Base-by-base conservation (phyloP, 2,888 invertebrate species). In the Xanthia togata region DNA sequence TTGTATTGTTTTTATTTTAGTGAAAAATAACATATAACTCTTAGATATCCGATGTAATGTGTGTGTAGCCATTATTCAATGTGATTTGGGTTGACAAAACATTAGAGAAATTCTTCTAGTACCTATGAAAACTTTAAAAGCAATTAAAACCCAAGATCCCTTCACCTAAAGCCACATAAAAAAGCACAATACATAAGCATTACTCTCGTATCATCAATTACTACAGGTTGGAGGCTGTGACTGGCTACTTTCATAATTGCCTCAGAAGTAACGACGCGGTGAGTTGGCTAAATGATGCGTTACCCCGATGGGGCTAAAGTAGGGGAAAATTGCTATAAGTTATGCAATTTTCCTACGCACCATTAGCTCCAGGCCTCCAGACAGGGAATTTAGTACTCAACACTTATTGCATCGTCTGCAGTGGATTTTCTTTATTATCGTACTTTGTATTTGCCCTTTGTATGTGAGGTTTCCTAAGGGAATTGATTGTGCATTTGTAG, bases 311-410 rank as follows among this genome's bases (percentile, higher is more conserved):
- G 88, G 91, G 89, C 90, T 89, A 92, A 93, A 94, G 91, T 93
- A 91, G 91, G 90, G 92, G 94, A 93, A 95, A 95, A 95, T 95
- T 94, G 94, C 93, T 92, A 89, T 93, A 94, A 95, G 93, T 95
- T 95, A 95, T 95, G 94, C 95, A 95, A 95, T 95, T 94, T 91
- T 86, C 86, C 89, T 90, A 93, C 94, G 93, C 93, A 93, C 93
- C 95, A 95, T 95, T 95, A 95, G 94, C 93, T 90, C 68, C 91
- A 90, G 90, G 89, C 88, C 89, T 89, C 89, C 90, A 92, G 91
- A 89, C 90, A 87, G 91, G 89, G 92, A 92, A 92, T 93, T 93
- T 92, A 93, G 91, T 93, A 90, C 92, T 93, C 90, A 89, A 86
- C 89, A 91, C 90, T 91, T 90, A 93, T 92, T 93, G 93, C 94